Evolutionary conservation across 2,797 vertebrate species (phyloP), one percentile per base, ranked within the genome.

Genomic region (Botia kubotai): DNA sequence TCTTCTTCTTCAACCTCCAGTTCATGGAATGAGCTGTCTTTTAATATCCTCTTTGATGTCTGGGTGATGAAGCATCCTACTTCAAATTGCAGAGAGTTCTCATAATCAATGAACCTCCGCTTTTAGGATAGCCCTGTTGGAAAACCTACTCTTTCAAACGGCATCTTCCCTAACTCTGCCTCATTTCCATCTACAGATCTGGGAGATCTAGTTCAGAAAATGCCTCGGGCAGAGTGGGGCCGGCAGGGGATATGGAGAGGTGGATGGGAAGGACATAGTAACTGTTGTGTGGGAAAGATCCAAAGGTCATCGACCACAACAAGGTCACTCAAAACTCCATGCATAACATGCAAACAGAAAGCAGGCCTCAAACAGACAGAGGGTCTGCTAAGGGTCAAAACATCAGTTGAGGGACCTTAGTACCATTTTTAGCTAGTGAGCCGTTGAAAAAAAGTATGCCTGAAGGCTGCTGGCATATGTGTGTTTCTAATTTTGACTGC

Each of bases 261-360:
- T 81, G 82, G 55, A 71, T 52, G 71, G 60, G 16, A 60, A n/a
- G 70, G 78, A 53, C 80, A 70, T 12, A 73, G 86, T 86, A 84
- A 88, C 79, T 83, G 90, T 87, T 90, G 90, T 93, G 91, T 93
- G 93, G 90, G 92, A 94, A 92, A 93, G 92, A 91, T 87, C 82
- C 81, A 79, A 70, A 87, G 86, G 92, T 91, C 93, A 85, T 50
- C 52, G 90, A 93, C 92, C 92, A 90, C 80, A 83, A 82, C 86
- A 82, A 89, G 89, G 90, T 91, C 89, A 90, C 89, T 86, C 90
- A 90, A 85, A 89, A 92, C 91, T 91, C 92, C 92, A 93, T 89
- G 92, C 90, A 89, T 87, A 91, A 90, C 87, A 89, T 84, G 89
- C 90, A 92, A 85, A 68, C 78, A 79, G 65, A 83, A 79, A 82